These are phyloP conservation scores for Tympanoctomys barrerae DNA, from an alignment of 2,797 vertebrate genomes.

Conservation along the genomic window DNA sequence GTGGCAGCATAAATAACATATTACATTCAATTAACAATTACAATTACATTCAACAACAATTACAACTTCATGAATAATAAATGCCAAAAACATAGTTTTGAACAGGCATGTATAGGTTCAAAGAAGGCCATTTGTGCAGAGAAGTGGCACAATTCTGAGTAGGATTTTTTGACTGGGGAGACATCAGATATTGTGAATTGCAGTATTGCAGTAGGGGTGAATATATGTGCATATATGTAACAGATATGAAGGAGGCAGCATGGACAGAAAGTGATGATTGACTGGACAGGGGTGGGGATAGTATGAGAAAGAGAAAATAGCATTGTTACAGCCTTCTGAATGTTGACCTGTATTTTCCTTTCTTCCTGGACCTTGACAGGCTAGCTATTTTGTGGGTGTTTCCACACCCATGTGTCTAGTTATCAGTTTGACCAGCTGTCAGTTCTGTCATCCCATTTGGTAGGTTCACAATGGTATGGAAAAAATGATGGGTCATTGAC, in stretches of 20 bases:
- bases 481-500: constrained; percentile 58
- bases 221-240: not conserved
- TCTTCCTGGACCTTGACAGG: constrained; percentile 14
- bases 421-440: constrained; percentile 62
- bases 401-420: constrained; percentile 42
- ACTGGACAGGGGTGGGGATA: not conserved
- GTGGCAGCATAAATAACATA: not conserved
- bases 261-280: not conserved
- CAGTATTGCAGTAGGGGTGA: not conserved
- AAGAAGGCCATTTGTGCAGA: not conserved
- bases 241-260: not conserved
- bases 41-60: not conserved
- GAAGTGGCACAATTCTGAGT: not conserved
- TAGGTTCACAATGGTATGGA: constrained; percentile 18
- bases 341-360: constrained; percentile 41
- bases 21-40: not conserved
- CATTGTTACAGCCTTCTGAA: not conserved
- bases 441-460: constrained; percentile 59
- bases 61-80: not conserved
- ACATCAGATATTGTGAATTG: not conserved
- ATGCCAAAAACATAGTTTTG: not conserved
- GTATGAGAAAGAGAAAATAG: not conserved
- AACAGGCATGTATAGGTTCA: not conserved
- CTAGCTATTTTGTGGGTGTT: constrained; percentile 49
- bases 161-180: not conserved